These are phyloP conservation scores for Xiphydria camelus DNA, from an alignment of 2,888 invertebrate species.

Conservation along the genomic window DNA sequence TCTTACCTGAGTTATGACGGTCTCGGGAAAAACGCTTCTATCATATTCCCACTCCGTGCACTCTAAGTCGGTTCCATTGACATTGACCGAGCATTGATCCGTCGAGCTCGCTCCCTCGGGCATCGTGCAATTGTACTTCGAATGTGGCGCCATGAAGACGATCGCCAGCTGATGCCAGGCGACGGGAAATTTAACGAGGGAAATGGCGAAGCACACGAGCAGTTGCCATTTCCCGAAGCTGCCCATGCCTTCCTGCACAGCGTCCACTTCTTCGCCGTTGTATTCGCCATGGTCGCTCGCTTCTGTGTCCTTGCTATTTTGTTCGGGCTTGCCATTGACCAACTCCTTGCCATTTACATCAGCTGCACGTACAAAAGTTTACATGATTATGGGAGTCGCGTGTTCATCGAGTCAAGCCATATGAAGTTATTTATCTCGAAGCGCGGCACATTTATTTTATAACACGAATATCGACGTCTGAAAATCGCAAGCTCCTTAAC, in stretches of 20 bases:
- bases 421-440: too few species aligned
- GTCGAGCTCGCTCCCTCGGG: slow-evolving; percentile 41
- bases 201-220: slow-evolving; percentile 69
- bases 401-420: too few species aligned
- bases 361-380: too few species aligned
- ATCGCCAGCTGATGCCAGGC: slow-evolving; percentile 82
- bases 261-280: slow-evolving; percentile 59
- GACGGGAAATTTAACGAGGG: slow-evolving; percentile 75
- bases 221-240: slow-evolving; percentile 77
- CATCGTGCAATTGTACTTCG: slow-evolving; percentile 61
- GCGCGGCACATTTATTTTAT: too few species aligned
- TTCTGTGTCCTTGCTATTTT: slow-evolving; percentile 35
- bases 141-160: slow-evolving; percentile 75
- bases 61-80: slow-evolving; percentile 58
- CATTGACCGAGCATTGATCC: slow-evolving; percentile 46
- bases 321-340: slow-evolving; percentile 21
- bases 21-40: slow-evolving; percentile 69
- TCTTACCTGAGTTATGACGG: slow-evolving; percentile 66
- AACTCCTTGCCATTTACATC: slow-evolving; percentile 41
- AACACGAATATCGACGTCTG: too few species aligned
- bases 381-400: too few species aligned
- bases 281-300: slow-evolving; percentile 15
- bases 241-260: slow-evolving; percentile 72
- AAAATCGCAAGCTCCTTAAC: too few species aligned
- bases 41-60: slow-evolving; percentile 67